Base-by-base conservation (phyloP, 1,140 invertebrate species). In the Rhagoletis pomonella region DNA sequence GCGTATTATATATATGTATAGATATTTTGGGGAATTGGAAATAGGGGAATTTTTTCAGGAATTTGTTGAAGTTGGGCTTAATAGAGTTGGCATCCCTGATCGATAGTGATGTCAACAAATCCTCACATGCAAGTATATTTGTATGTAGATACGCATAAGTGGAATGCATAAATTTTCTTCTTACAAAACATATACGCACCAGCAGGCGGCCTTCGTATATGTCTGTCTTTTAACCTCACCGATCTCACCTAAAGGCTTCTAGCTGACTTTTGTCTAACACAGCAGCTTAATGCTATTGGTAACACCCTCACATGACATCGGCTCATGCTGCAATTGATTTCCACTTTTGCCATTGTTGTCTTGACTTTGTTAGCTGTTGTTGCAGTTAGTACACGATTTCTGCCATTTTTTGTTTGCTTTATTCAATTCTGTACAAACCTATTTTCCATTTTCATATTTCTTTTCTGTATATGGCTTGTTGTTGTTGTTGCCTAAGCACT, bases 241-340 rank as follows among this genome's bases (percentile, higher is more conserved):
- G 60, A n/a, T 29, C 12, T 62, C 60, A 29, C 44, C n/a, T 67
- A 59, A 12, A 59, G 12, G 6, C 58, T 17, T n/a, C 7, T 62
- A 62, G 60, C 60, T 12, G 12, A 59, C 58, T 62, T 62, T 4
- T 17, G 1, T 62, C 12, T 14, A 17, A n/a, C 60, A 0, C 67
- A n/a, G 42, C 42, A 10, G 39, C 42, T 73, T 39, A 42, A 1
- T 47, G 67, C 42, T 44, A 42, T n/a, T 73, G 12, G 4, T 7
- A 55, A 55, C 12, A 47, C 73, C 60, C 17, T n/a, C 73, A 81
- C 47, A 47, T 81, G 73, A 47, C n/a, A 19, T 81, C 19, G 73
- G 73, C 73, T 42, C 44, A 81, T 81, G n/a, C 73, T 55, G 73
- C 44, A 81, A 81, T 81, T 81, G 73, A 50, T 77, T 77, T 77